A percentile compares a stretch with the other conserved stretches of the same genome.
These are phyloP conservation scores for Hydrotaea cyrtoneurina DNA, from an alignment of 2,888 invertebrate species.

Conservation along the genomic window DNA sequence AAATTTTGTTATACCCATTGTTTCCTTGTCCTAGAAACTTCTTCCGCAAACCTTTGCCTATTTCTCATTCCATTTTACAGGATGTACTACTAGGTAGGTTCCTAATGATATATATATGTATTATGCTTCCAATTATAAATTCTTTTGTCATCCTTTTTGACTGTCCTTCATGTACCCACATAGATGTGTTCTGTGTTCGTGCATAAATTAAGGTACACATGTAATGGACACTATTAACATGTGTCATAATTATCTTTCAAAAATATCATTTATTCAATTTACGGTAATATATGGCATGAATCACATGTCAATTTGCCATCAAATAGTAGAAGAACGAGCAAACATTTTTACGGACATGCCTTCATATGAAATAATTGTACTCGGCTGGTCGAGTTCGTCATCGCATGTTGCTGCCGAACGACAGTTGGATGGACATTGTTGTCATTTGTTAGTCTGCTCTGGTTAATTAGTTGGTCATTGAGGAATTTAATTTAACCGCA, in stretches of 20 bases:
- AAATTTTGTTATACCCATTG: no score
- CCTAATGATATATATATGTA: no score
- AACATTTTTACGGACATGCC: no score
- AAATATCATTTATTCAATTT: slow-evolving; percentile 64
- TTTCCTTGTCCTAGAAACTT: no score
- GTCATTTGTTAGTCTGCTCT: not conserved
- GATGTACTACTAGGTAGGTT: no score
- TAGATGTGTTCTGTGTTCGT: not conserved
- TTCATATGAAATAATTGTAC: no score
- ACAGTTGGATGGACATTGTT: not conserved
- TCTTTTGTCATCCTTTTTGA: not conserved
- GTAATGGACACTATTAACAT: slow-evolving; percentile 40
- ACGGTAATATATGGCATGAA: slow-evolving; percentile 56
- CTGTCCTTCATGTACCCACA: not conserved
- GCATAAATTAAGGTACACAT: not conserved
- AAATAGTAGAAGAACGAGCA: not conserved
- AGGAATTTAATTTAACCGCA: not conserved
- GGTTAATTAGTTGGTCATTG: slow-evolving; percentile 9
- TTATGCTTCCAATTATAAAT: no score
- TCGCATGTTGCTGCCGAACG: not conserved
- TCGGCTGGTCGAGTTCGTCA: no score
- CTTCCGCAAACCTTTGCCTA: no score
- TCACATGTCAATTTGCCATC: slow-evolving; percentile 58
- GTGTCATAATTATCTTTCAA: slow-evolving; percentile 56
- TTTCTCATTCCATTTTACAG: no score